Conservation (phyloP, 2,113 vertebrate species). For the Phainopepla nitens region DNA sequence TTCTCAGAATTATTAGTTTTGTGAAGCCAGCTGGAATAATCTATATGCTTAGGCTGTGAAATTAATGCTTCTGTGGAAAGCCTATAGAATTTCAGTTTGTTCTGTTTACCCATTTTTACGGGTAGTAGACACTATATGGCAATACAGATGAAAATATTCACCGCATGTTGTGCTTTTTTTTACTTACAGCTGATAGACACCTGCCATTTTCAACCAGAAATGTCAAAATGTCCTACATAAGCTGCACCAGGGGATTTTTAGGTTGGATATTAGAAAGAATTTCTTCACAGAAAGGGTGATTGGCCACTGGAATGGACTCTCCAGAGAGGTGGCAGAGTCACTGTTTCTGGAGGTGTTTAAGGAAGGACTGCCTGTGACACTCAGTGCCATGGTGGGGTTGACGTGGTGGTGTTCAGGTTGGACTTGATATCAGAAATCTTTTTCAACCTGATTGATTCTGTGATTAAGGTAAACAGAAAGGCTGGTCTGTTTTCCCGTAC, state of each 20-base stretch:
- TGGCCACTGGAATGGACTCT: neutral
- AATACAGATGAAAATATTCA: neutral
- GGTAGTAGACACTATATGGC: neutral
- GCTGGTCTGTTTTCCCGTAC: neutral
- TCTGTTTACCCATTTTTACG: neutral
- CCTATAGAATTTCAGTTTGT: neutral
- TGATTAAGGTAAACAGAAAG: neutral
- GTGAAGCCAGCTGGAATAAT: neutral
- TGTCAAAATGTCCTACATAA: neutral
- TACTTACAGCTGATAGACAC: neutral
- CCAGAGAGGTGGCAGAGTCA: neutral
- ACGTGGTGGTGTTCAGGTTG: neutral
- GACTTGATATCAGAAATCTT: neutral
- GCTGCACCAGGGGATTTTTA: neutral
- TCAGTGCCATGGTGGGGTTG: neutral
- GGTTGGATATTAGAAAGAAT: neutral
- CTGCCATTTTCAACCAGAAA: neutral
- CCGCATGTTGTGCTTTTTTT: neutral
- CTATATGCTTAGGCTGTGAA: neutral
- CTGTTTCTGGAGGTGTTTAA: neutral
- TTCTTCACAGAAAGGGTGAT: neutral
- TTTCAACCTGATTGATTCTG: neutral
- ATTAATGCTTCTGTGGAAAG: neutral
- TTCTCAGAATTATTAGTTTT: neutral
- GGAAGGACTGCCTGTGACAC: neutral